Conservation (phyloP, 2,113 vertebrate species). For the Lontra canadensis region DNA sequence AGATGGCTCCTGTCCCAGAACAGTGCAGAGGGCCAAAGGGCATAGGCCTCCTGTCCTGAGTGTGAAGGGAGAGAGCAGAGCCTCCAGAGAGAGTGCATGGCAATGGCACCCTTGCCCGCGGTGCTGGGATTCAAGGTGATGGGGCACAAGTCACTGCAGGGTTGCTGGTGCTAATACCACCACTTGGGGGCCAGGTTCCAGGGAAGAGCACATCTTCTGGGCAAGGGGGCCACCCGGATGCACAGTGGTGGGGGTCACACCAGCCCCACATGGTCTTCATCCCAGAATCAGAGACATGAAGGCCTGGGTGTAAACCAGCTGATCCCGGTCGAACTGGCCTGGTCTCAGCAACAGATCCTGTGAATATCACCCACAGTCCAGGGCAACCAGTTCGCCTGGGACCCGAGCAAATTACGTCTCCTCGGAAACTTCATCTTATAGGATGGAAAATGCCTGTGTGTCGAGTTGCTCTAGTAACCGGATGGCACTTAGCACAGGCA, state of each 20-base stretch:
- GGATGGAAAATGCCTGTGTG: neutral
- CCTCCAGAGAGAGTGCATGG: fast-evolving
- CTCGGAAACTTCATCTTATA: neutral
- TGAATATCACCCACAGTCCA: neutral
- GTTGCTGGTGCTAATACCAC: fast-evolving
- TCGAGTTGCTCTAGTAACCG: neutral
- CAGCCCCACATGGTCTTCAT: neutral
- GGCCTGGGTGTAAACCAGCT: neutral
- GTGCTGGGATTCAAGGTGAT: fast-evolving
- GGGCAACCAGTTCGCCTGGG: neutral
- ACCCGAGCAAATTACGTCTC: neutral
- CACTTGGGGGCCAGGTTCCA: neutral
- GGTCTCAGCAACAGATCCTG: fast-evolving
- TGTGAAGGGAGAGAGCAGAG: neutral
- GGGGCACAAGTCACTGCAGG: fast-evolving
- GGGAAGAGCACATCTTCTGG: neutral
- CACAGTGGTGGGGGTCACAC: neutral
- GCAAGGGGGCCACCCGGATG: too few species aligned
- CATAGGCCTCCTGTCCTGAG: neutral
- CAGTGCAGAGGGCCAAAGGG: neutral
- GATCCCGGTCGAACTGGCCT: neutral
- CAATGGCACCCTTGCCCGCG: fast-evolving
- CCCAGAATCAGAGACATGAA: neutral
- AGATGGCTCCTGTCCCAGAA: neutral
- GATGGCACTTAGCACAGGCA: fast-evolving